These are phyloP conservation scores for Pipa parva DNA, from an alignment of 2,113 vertebrate species.

Conservation along the genomic window DNA sequence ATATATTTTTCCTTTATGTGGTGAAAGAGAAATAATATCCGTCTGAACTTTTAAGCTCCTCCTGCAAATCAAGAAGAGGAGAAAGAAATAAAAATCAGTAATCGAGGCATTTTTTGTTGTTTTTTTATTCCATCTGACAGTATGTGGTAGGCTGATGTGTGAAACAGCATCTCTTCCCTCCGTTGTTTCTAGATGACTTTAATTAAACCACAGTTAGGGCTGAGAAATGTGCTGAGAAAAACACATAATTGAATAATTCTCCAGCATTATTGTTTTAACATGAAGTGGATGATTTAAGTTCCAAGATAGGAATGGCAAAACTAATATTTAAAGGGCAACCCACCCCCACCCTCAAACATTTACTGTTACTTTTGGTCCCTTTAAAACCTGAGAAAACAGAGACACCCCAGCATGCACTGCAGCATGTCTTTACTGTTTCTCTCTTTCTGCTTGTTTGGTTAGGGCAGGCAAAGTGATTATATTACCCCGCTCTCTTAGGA, in stretches of 20 bases:
- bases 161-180: constrained; percentile 56
- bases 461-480: too few relatives aligned
- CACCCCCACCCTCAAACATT: too few relatives aligned
- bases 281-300: constrained; percentile 46
- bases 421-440: too few relatives aligned
- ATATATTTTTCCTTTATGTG: constrained; percentile 48
- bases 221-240: constrained; percentile 72
- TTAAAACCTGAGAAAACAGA: too few relatives aligned
- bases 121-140: not conserved
- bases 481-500: too few relatives aligned
- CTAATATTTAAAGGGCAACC: too few relatives aligned
- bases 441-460: too few relatives aligned
- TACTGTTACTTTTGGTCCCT: too few relatives aligned
- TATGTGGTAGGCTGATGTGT: constrained; percentile 56
- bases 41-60: constrained; percentile 37
- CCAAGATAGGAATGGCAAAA: not conserved
- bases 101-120: constrained; percentile 48
- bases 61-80: constrained; percentile 1
- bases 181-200: constrained; percentile 71
- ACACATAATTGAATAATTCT: constrained; percentile 71
- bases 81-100: constrained; percentile 42
- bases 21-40: constrained; percentile 49
- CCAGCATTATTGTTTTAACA: constrained; percentile 57
- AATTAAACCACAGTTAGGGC: constrained; percentile 75
- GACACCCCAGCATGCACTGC: too few relatives aligned